Percentiles rank a stretch among this genome's conserved stretches.
These are phyloP conservation scores for Corythucha ciliata DNA, from an alignment of 2,888 invertebrate genomes.

Conservation along the genomic window DNA sequence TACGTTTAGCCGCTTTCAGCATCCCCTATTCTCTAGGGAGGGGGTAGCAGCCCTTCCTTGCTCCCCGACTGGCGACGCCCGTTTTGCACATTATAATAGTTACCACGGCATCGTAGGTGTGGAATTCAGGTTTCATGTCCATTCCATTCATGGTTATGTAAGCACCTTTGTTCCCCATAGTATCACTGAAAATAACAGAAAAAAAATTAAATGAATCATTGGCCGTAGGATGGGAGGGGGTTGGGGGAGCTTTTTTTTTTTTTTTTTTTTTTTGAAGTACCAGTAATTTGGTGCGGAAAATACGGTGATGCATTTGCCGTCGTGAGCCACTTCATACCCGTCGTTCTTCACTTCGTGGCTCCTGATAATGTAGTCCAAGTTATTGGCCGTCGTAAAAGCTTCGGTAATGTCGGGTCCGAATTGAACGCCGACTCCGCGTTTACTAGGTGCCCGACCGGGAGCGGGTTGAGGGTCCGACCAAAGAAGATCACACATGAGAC, in stretches of 20 bases:
- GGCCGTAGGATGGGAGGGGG: no score
- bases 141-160: constrained; percentile 90
- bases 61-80: no score
- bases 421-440: constrained; percentile 95
- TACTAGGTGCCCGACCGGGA: constrained; percentile 80
- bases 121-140: constrained; percentile 82
- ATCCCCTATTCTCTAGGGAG: no score
- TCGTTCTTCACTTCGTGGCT: constrained; percentile 97
- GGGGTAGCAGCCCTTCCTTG: no score
- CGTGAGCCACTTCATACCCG: constrained; percentile 91
- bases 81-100: no score
- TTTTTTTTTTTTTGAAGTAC: no score
- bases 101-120: constrained; percentile 90
- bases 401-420: constrained; percentile 96
- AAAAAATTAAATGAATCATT: no score
- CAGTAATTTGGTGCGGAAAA: constrained; percentile 99
- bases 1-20: no score
- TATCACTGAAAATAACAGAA: no score
- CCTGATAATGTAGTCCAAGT: constrained; percentile 85
- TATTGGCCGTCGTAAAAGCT: constrained; percentile 72
- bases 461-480: constrained; percentile 98
- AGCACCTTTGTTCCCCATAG: constrained; percentile 98
- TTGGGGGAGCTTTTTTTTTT: no score
- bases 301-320: constrained; percentile 94
- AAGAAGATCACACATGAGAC: constrained; percentile 90